A percentile compares a stretch with the other conserved stretches of the same genome.
Conservation (phyloP, 2,113 vertebrate genomes). For the Chauna torquata region DNA sequence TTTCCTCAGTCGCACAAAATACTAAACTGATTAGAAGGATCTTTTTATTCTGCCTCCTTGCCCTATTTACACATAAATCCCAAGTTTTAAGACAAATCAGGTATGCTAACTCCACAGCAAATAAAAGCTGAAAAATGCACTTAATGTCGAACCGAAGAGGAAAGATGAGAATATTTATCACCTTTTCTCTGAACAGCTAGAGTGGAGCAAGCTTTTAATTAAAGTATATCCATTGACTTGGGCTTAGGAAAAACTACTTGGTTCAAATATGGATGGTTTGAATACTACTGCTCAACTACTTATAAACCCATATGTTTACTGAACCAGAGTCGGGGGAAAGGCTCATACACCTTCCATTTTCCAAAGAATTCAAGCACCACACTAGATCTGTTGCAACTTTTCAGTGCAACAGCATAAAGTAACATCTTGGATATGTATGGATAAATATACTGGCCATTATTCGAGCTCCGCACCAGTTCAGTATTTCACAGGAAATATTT, state of each 20-base stretch:
- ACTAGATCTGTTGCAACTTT: not conserved
- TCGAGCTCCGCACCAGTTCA: not conserved
- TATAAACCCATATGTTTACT: not conserved
- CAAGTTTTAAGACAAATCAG: not conserved
- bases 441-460: not conserved
- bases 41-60: not conserved
- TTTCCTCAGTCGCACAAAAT: not conserved
- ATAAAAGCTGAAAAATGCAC: not conserved
- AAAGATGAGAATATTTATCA: not conserved
- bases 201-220: not conserved
- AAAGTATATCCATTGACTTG: not conserved
- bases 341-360: not conserved
- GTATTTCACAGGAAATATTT: not conserved
- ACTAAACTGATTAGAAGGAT: not conserved
- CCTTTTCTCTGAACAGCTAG: not conserved
- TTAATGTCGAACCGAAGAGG: not conserved
- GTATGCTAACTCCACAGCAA: not conserved
- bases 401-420: not conserved
- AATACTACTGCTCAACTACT: not conserved
- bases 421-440: not conserved
- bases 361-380: not conserved
- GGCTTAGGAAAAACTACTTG: not conserved
- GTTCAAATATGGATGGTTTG: no score
- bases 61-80: not conserved
- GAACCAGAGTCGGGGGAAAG: not conserved